Base-by-base conservation (phyloP, 2,797 vertebrate genomes). In the Diglossa cyanea region DNA sequence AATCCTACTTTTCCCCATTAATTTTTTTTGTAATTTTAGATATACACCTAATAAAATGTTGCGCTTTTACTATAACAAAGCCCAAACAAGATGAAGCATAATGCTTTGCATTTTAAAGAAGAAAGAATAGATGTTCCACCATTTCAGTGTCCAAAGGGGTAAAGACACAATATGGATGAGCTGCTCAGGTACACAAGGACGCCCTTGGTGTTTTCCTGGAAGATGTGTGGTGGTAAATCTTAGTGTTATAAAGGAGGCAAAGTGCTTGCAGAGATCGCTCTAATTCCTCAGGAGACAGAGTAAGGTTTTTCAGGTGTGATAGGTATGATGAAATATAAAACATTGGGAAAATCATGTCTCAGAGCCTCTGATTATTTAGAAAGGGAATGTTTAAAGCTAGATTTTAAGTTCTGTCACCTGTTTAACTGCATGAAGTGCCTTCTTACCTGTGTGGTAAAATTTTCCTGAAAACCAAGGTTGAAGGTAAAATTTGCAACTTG, bases 381-480 rank as follows among this genome's bases (percentile, higher is more conserved):
- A 72, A 67, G 53, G 62, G n/a, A 16, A 35, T 19, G 23, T 73
- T 83, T 86, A 79, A 74, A 86, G 40, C 33, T 82, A 33, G 19
- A 35, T 76, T 93, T 81, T 70, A 94, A 92, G 67, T 54, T 30
- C 12, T 83, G 44, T 39, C 24, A 73, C 90, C 95, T 97, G 53
- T 90, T 96, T 96, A 97, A 87, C 40, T 89, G 90, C 68, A 89
- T 9, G 4, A 58, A 95, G 79, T 95, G 97, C 93, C 86, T 94
- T 97, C 98, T 97, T 98, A 99, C 99, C 99, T 98, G 99, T 99
- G 95, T 99, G 99, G 98, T 99, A 99, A 98, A 99, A 99, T 98
- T 99, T 99, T 96, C 99, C 99, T 96, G 99, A 99, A 98, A 99
- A 99, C 99, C 99, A 97, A 99, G 98, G 98, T 99, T 99, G 98